These are phyloP conservation scores for Trimorus sp. DNA, from an alignment of 2,888 invertebrate genomes.

Conservation along the genomic window DNA sequence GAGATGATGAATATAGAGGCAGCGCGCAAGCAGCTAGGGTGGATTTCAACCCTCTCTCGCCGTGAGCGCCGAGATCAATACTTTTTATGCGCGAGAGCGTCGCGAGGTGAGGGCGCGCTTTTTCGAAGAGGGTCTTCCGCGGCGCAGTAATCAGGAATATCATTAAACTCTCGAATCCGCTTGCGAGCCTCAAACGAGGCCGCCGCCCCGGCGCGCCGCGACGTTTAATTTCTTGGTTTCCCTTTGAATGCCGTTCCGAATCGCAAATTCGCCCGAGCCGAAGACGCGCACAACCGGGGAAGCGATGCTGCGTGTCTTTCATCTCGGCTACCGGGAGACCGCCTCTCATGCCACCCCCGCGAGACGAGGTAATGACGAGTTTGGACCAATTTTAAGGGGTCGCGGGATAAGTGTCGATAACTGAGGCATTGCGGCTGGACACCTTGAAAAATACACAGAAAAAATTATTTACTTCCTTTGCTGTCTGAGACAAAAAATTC, in stretches of 20 bases:
- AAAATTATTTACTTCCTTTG: too few relatives aligned
- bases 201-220: slow-evolving; percentile 44
- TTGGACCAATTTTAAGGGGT: too few relatives aligned
- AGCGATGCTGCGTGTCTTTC: slow-evolving; percentile 46
- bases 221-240: slow-evolving; percentile 67
- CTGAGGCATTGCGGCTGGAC: too few relatives aligned
- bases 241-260: slow-evolving; percentile 65
- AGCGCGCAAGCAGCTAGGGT: slow-evolving; percentile 78
- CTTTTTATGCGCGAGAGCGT: slow-evolving; percentile 79
- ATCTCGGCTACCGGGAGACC: slow-evolving; percentile 15
- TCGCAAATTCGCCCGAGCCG: slow-evolving; percentile 56
- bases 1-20: slow-evolving; percentile 81
- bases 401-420: too few relatives aligned
- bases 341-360: too few relatives aligned
- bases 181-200: slow-evolving; percentile 70
- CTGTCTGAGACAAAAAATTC: too few relatives aligned
- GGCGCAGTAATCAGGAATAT: slow-evolving; percentile 81
- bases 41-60: slow-evolving; percentile 79
- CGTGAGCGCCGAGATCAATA: slow-evolving; percentile 79
- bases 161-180: slow-evolving; percentile 81
- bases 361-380: too few relatives aligned
- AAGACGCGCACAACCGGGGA: too few relatives aligned
- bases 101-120: slow-evolving; percentile 64
- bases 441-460: too few relatives aligned
- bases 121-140: slow-evolving; percentile 72